Conservation (phyloP, 64 coral and sea anemone genomes). For the Orbicella faveolata region DNA sequence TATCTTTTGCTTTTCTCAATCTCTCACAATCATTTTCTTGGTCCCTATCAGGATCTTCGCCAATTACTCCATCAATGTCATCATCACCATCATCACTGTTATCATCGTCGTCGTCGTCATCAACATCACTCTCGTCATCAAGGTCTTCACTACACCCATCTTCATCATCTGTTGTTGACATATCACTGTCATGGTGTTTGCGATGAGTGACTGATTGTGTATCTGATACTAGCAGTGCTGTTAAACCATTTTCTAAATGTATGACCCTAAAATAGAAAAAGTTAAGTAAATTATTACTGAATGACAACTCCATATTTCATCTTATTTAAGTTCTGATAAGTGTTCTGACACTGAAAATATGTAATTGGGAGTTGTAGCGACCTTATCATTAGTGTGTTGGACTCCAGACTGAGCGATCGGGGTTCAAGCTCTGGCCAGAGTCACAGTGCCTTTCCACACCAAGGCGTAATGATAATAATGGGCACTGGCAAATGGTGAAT, state of each 20-base stretch:
- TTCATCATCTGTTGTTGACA: constrained; percentile 48
- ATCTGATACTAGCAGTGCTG: constrained; percentile 82
- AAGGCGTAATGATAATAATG: too few species aligned
- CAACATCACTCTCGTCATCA: constrained; percentile 34
- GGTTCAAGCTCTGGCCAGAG: too few species aligned
- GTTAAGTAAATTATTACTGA: not conserved
- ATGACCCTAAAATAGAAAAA: constrained; percentile 60
- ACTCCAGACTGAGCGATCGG: too few species aligned
- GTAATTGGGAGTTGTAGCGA: too few species aligned
- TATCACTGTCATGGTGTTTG: constrained; percentile 13
- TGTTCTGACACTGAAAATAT: too few species aligned
- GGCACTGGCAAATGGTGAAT: too few species aligned
- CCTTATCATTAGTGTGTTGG: too few species aligned
- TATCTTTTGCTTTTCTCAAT: constrained; percentile 46
- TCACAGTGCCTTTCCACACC: too few species aligned
- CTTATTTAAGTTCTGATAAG: too few species aligned
- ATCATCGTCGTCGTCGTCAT: constrained; percentile 38
- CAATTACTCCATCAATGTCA: constrained; percentile 11
- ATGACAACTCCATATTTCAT: too few species aligned
- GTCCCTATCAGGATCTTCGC: not conserved
- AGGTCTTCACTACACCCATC: constrained; percentile 44
- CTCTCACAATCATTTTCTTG: constrained; percentile 10
- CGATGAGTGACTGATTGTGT: constrained; percentile 57
- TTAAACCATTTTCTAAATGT: constrained; percentile 74
- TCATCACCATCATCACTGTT: constrained; percentile 23